Conservation (phyloP, 2,113 vertebrate genomes). For the Eptesicus fuscus region DNA sequence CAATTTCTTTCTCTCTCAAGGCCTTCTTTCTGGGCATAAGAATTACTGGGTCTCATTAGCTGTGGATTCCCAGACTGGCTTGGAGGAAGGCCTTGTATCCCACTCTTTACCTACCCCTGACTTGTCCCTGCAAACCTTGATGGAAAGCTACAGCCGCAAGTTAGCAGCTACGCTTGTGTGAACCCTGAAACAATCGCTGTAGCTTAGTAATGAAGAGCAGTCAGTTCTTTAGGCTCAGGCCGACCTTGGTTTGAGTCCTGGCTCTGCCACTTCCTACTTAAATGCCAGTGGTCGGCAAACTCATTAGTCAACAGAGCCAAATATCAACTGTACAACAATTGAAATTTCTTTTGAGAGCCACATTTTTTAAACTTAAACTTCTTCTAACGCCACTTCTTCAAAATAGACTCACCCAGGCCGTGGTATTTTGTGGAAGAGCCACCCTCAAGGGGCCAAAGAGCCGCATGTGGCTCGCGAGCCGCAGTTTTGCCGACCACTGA, state of each 20-base stretch:
- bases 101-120: not conserved
- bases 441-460: too few species aligned
- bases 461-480: too few species aligned
- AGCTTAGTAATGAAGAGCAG: not conserved
- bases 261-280: not conserved
- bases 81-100: not conserved
- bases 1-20: slow-evolving; percentile 50
- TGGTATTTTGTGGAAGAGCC: too few species aligned
- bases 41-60: slow-evolving; percentile 48
- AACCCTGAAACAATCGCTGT: not conserved
- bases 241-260: not conserved
- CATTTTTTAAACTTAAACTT: too few species aligned
- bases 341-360: too few species aligned
- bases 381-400: too few species aligned
- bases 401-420: too few species aligned
- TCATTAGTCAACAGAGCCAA: too few species aligned
- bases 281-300: too few species aligned
- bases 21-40: slow-evolving; percentile 34
- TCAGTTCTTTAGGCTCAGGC: not conserved
- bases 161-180: not conserved
- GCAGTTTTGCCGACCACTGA: too few species aligned
- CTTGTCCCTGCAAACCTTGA: not conserved
- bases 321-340: too few species aligned
- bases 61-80: slow-evolving; percentile 16
- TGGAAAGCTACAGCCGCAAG: not conserved